These are phyloP conservation scores for Microctenopoma steveboyesi DNA, from an alignment of 2,797 vertebrate species.

Conservation along the genomic window DNA sequence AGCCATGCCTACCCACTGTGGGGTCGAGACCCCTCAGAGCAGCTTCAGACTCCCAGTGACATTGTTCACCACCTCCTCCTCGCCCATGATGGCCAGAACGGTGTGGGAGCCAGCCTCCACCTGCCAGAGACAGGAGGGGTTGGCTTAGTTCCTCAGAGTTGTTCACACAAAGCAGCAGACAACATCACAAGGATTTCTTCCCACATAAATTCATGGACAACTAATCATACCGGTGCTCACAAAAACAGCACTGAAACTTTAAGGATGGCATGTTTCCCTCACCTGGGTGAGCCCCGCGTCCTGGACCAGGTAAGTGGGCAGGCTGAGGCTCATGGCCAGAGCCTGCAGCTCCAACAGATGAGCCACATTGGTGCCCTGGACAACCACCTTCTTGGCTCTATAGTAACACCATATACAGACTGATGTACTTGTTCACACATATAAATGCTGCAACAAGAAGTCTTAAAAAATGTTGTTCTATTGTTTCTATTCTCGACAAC, in stretches of 20 bases:
- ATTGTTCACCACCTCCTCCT: conserved; percentile 87
- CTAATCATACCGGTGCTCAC: neutral
- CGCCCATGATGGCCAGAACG: conserved; percentile 86
- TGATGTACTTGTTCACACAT: neutral
- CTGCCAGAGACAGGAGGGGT: conserved; percentile 58
- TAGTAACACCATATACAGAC: conserved; percentile 30
- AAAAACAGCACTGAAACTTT: neutral
- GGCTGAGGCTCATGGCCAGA: conserved; percentile 85
- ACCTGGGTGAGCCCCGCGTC: conserved; percentile 89
- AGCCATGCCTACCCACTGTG: conserved; percentile 39
- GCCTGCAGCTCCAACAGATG: conserved; percentile 89
- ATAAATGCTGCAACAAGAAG: neutral
- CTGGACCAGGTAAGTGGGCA: conserved; percentile 87
- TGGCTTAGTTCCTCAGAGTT: neutral
- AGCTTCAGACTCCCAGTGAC: conserved; percentile 89
- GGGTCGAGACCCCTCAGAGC: conserved; percentile 68
- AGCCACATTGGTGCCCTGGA: conserved; percentile 85
- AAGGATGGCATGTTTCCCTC: neutral
- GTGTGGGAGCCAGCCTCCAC: conserved; percentile 86
- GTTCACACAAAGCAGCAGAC: neutral
- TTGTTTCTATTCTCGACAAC: too few relatives aligned
- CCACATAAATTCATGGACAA: neutral
- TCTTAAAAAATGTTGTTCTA: neutral
- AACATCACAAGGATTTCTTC: neutral
- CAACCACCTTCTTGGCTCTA: conserved; percentile 88